A percentile compares a stretch with the other conserved stretches of the same genome.
These are phyloP conservation scores for Drosophila stalkeri DNA, from an alignment of 2,888 invertebrate species.

Conservation along the genomic window DNA sequence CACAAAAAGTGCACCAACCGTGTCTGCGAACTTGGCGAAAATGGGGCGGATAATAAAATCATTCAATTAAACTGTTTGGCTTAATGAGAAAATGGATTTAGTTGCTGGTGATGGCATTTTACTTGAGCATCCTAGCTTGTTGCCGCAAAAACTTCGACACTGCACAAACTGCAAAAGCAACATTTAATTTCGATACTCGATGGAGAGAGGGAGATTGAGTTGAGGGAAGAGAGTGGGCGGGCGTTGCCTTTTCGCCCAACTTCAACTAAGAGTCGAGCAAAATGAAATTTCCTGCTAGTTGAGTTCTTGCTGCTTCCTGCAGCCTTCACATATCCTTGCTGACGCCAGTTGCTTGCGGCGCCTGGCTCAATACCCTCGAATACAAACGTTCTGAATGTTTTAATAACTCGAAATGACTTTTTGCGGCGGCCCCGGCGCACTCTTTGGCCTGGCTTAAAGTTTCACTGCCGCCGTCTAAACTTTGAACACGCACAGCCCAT, in stretches of 20 bases:
- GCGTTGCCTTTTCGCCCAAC: slow-evolving; percentile 34
- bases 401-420: slow-evolving; percentile 81
- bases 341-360: slow-evolving; percentile 44
- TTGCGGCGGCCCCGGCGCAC: slow-evolving; percentile 59
- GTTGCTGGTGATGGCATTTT: slow-evolving; percentile 36
- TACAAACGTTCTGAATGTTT: slow-evolving; percentile 82
- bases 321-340: slow-evolving; percentile 70
- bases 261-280: slow-evolving; percentile 55
- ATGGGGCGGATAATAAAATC: slow-evolving; percentile 9
- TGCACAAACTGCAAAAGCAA: slow-evolving; percentile 43
- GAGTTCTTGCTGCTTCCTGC: slow-evolving; percentile 68
- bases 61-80: slow-evolving; percentile 65
- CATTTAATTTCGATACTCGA: slow-evolving; percentile 82
- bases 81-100: slow-evolving; percentile 78
- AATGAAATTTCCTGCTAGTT: slow-evolving; percentile 79
- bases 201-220: slow-evolving; percentile 27
- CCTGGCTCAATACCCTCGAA: slow-evolving; percentile 52
- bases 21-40: slow-evolving; percentile 13
- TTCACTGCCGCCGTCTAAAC: slow-evolving; percentile 60
- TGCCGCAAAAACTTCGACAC: slow-evolving; percentile 22
- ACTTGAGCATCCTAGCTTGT: slow-evolving; percentile 14
- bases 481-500: slow-evolving; percentile 66
- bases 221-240: neutral
- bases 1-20: slow-evolving; percentile 22
- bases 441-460: slow-evolving; percentile 52